Base-by-base conservation (phyloP, 2,797 vertebrate species). In the Alca torda region DNA sequence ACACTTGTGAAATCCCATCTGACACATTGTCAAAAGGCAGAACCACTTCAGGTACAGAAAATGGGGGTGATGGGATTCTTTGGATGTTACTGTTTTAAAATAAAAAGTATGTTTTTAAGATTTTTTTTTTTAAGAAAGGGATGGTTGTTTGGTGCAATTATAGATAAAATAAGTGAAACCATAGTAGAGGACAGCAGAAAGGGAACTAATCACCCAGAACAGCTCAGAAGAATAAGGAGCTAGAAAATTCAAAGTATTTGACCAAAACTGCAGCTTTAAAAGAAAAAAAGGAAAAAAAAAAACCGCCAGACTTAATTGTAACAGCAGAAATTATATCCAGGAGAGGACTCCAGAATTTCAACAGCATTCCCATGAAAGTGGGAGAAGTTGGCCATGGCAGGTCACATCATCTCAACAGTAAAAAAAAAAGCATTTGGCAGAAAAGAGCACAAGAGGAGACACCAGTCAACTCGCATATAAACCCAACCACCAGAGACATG, bases 1-100 rank as follows among this genome's bases (percentile, higher is more conserved):
- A 37, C 13, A 64, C 70, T 87, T 95, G 59, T 85, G 63, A 94
- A 96, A 94, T 84, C 60, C 75, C 68, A 74, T 10, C 56, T 77
- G 68, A 94, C 93, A 73, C 39, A 85, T 3, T 1, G 1, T 84
- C 86, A 92, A 84, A 92, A 87, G 60, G 51, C 41, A 76, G 63
- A 95, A 92, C 15, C 50, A 73, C 51, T 48, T 67, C 86, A 87
- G 51, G 63, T 70, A 73, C 24, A 90, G 39, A 83, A 82, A 92
- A 37, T 4, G 20, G 60, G 87, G 45, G 41, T 25, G 45, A 57
- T 13, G 14, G n/a, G 28, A 85, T 60, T 20, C 67, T 70, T 76
- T 67, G 83, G 53, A 53, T 54, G 39, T 8, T 74, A 73, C 3
- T 56, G 45, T 43, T 91, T 85, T 45, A 35, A 93, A 80, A 45